phyloP scores from a whole-genome alignment of 2,113 vertebrate species.

The Nanger granti region DNA sequence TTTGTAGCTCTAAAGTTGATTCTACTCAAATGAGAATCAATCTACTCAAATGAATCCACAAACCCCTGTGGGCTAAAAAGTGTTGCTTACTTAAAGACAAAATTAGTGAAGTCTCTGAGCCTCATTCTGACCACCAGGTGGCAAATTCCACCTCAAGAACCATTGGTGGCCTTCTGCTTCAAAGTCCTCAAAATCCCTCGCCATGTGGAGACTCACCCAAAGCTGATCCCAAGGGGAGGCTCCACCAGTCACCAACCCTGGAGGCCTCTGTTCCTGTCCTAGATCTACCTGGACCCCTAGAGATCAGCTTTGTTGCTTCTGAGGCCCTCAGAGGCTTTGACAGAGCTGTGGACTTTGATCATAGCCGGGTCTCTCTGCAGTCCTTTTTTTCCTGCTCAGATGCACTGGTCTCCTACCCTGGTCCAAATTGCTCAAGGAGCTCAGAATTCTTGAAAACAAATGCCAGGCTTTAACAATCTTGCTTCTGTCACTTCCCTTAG shows the following conservation, averaged over 20 bases:
- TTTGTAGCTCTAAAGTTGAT: not conserved
- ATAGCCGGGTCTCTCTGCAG: not conserved
- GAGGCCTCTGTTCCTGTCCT: not conserved
- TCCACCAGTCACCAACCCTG: not conserved
- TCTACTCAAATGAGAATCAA: not conserved
- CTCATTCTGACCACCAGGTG: not conserved
- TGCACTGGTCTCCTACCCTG: not conserved
- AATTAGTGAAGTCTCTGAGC: not conserved
- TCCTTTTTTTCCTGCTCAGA: not conserved
- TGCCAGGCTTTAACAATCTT: not conserved
- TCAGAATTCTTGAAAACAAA: not conserved
- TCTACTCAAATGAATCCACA: not conserved
- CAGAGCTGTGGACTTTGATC: accelerated
- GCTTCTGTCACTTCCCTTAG: not conserved
- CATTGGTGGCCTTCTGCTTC: not conserved
- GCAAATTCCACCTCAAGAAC: not conserved
- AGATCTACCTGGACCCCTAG: too few relatives aligned
- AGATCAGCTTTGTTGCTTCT: not conserved
- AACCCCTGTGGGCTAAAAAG: not conserved
- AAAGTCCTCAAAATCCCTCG: not conserved
- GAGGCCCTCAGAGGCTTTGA: not conserved
- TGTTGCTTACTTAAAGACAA: not conserved
- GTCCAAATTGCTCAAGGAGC: not conserved
- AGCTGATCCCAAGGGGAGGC: not conserved
- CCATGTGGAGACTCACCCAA: not conserved